Conservation (phyloP, 2,797 vertebrate genomes). For the Cyprinella venusta region DNA sequence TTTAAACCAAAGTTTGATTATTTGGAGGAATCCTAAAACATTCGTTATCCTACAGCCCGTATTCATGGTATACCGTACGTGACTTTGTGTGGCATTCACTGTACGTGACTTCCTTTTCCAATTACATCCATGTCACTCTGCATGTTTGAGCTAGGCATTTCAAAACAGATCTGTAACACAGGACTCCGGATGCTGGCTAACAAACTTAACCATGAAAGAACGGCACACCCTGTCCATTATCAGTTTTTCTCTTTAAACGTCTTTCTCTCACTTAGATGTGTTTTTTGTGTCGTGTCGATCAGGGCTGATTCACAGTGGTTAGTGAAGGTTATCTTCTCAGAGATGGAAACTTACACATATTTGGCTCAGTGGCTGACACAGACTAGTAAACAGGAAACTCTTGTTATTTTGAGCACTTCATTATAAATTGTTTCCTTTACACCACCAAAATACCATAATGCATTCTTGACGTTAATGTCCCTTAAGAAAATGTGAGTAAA, state of each 20-base stretch:
- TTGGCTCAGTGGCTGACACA: slow-evolving; percentile 53
- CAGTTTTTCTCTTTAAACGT: not conserved
- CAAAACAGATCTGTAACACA: not conserved
- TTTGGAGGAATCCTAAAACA: too few species aligned
- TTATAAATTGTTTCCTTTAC: slow-evolving; percentile 24
- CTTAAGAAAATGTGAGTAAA: not conserved
- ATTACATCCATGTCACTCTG: not conserved
- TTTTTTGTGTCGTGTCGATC: not conserved
- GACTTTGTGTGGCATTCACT: slow-evolving; percentile 6
- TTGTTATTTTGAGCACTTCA: slow-evolving; percentile 58
- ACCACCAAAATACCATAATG: not conserved
- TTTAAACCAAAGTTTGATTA: not conserved
- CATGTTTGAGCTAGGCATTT: not conserved
- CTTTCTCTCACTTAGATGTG: not conserved
- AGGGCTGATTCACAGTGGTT: slow-evolving; percentile 17
- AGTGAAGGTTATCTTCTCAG: slow-evolving; percentile 18
- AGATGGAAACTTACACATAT: slow-evolving; percentile 48
- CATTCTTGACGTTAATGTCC: not conserved
- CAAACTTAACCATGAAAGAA: not conserved
- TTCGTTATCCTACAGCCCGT: not conserved
- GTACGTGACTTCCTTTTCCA: slow-evolving; percentile 19
- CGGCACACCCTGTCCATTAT: not conserved
- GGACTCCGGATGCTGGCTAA: not conserved
- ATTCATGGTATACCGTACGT: not conserved
- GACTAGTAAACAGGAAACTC: slow-evolving; percentile 62